Conservation (phyloP, 2,113 vertebrate species). For the Bagarius yarrelli region DNA sequence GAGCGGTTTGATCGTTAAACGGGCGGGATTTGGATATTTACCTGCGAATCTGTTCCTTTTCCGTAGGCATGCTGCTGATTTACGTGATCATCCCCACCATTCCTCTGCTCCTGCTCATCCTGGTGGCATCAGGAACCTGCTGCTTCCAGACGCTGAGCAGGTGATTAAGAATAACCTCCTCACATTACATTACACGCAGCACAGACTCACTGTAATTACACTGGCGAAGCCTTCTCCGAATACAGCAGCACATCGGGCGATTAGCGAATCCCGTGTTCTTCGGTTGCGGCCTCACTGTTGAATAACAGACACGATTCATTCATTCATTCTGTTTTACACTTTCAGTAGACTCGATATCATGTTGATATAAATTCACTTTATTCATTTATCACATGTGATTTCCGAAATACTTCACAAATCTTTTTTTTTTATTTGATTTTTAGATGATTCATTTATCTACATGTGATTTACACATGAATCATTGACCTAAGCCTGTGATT, state of each 20-base stretch:
- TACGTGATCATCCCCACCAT: constrained; percentile 95
- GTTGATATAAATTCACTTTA: background rate
- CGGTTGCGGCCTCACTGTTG: background rate
- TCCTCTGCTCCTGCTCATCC: constrained; percentile 89
- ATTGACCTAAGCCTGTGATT: too few species aligned
- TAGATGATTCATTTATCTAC: background rate
- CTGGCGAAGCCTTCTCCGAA: constrained; percentile 14
- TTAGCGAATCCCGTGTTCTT: background rate
- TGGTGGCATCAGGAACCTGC: constrained; percentile 92
- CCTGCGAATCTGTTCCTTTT: constrained; percentile 36
- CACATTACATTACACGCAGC: constrained; percentile 17
- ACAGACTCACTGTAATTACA: background rate
- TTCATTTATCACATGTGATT: background rate
- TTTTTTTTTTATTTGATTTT: background rate
- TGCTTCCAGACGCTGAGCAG: constrained; percentile 91
- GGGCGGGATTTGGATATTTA: background rate
- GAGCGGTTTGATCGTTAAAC: background rate
- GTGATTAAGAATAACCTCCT: constrained; percentile 64
- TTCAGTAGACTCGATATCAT: background rate
- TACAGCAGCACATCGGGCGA: constrained; percentile 12
- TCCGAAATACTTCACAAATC: background rate
- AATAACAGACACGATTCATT: background rate
- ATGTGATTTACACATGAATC: background rate
- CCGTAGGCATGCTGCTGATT: constrained; percentile 88
- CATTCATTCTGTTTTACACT: background rate